Evolutionary conservation across 2,888 invertebrate species (phyloP).

Genomic region (Tinea semifulvella): DNA sequence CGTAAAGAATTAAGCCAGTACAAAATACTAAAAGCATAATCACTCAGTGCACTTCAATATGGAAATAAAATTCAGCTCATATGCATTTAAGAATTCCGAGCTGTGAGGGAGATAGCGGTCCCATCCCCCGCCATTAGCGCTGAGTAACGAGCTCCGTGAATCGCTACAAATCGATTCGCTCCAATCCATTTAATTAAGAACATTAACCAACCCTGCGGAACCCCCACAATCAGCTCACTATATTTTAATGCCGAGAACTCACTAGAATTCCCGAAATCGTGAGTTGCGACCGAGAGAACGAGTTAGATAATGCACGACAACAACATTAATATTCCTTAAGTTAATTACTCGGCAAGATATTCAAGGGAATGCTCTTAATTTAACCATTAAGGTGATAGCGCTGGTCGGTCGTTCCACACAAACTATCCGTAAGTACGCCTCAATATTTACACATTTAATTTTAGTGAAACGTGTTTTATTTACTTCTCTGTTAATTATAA

Average conservation of each 20-base stretch:
- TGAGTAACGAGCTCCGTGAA: slow-evolving; percentile 14
- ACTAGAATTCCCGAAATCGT: slow-evolving; percentile 9
- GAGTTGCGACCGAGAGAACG: slow-evolving; percentile 9
- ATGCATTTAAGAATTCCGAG: slow-evolving; percentile 1
- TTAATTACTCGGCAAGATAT: slow-evolving; percentile 4
- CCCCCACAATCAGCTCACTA: slow-evolving; percentile 11
- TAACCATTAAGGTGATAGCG: slow-evolving; percentile 6
- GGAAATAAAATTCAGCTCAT: background rate
- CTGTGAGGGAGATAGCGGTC: slow-evolving; percentile 1
- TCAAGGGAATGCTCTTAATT: slow-evolving; percentile 2
- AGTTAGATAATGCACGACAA: slow-evolving; percentile 10
- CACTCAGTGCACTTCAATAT: too few species aligned
- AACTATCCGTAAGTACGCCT: too few species aligned
- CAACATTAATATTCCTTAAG: slow-evolving; percentile 8
- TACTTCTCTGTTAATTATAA: too few species aligned
- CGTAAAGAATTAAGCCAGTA: too few species aligned
- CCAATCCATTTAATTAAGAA: slow-evolving; percentile 20
- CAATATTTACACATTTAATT: too few species aligned
- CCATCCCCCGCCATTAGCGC: slow-evolving; percentile 12
- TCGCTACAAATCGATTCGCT: slow-evolving; percentile 20
- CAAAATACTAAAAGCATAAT: too few species aligned
- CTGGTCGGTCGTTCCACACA: too few species aligned
- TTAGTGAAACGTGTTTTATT: too few species aligned
- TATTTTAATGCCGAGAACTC: slow-evolving; percentile 13
- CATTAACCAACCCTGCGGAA: slow-evolving; percentile 17